Evolutionary conservation across 2,888 invertebrate species (phyloP).

Genomic region (Malacosoma neustria): DNA sequence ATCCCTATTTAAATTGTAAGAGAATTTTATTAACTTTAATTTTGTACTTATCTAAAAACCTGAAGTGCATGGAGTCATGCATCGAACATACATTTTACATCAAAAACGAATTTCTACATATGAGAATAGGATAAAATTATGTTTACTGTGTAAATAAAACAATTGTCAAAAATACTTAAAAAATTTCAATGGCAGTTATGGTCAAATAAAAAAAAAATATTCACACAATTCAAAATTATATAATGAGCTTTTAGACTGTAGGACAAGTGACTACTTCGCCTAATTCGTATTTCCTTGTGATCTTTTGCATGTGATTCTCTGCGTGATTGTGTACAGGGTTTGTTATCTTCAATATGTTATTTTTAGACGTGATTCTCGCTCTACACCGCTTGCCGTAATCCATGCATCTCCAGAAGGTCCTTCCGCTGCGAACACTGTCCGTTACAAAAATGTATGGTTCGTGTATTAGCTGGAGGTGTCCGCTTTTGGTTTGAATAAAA

Average conservation of each 20-base stretch:
- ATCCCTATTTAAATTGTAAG: too few relatives aligned
- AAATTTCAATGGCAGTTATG: too few relatives aligned
- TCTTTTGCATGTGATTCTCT: conserved; percentile 59
- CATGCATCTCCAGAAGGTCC: conserved; percentile 70
- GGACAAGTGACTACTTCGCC: conserved; percentile 67
- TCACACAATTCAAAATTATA: too few relatives aligned
- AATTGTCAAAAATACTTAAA: too few relatives aligned
- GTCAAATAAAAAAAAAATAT: too few relatives aligned
- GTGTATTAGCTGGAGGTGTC: conserved; percentile 61
- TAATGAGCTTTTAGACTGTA: conserved; percentile 44
- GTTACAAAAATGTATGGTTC: conserved; percentile 68
- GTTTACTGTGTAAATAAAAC: too few relatives aligned
- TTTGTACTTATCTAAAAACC: too few relatives aligned
- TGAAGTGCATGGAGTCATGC: too few relatives aligned
- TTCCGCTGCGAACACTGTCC: conserved; percentile 64
- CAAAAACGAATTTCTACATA: too few relatives aligned
- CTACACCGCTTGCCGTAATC: conserved; percentile 65
- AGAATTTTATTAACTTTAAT: too few relatives aligned
- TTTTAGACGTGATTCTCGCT: conserved; percentile 66
- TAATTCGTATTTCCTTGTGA: conserved; percentile 53
- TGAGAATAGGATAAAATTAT: too few relatives aligned
- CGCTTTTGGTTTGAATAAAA: conserved; percentile 68
- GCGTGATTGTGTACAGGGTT: conserved; percentile 60
- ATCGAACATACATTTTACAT: too few relatives aligned
- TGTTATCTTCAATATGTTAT: conserved; percentile 58